Conservation (phyloP, 2,888 invertebrate genomes). For the Scaptomyza reducta region DNA sequence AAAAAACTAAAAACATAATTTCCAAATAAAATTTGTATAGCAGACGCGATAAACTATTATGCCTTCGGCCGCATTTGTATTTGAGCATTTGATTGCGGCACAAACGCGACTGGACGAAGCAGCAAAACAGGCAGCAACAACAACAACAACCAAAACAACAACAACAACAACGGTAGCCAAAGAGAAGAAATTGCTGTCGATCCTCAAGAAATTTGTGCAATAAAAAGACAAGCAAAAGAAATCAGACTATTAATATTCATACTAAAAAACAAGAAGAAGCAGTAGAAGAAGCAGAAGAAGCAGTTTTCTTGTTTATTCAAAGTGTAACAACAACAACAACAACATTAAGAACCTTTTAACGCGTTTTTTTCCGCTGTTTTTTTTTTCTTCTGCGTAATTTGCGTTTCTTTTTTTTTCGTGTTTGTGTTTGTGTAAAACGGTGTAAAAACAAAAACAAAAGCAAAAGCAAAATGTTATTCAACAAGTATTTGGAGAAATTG, state of each 20-base stretch:
- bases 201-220: constrained; percentile 74
- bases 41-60: constrained; percentile 68
- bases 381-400: constrained; percentile 7
- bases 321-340: constrained; percentile 29
- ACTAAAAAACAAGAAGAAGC: constrained; percentile 21
- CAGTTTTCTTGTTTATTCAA: constrained; percentile 1
- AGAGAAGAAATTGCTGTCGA: constrained; percentile 67
- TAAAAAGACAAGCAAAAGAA: constrained; percentile 50
- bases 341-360: constrained; percentile 13
- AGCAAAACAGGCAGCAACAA: constrained; percentile 22
- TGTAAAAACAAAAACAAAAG: constrained; percentile 22
- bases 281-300: too few relatives aligned
- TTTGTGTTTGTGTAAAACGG: constrained; percentile 27
- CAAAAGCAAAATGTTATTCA: constrained; percentile 79
- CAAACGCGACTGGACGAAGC: constrained; percentile 71
- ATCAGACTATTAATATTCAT: constrained; percentile 37
- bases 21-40: constrained; percentile 20
- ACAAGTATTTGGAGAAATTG: constrained; percentile 83
- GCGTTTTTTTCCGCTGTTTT: constrained; percentile 18
- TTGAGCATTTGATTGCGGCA: constrained; percentile 82
- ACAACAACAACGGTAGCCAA: constrained; percentile 36
- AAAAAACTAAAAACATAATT: constrained; percentile 1
- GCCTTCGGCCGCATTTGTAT: constrained; percentile 83
- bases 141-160: constrained; percentile 16
- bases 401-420: constrained; percentile 1